Conservation (phyloP, 2,888 invertebrate species). For the Antheraea yamamai region DNA sequence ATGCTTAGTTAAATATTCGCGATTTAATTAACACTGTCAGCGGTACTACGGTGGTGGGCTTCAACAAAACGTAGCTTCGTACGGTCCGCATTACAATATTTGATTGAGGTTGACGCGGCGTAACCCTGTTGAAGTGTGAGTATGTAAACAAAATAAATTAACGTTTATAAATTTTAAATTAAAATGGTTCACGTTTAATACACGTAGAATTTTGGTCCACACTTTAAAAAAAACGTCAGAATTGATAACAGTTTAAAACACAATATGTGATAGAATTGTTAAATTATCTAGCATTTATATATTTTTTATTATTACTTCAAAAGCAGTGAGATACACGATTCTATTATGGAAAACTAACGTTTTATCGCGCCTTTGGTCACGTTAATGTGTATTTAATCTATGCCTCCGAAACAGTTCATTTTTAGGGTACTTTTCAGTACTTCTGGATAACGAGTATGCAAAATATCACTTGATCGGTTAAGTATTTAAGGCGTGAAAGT, state of each 20-base stretch:
- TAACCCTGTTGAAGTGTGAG: not conserved
- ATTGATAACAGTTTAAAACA: not conserved
- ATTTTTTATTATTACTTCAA: not conserved
- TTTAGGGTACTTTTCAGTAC: too few relatives aligned
- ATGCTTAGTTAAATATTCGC: conserved; percentile 29
- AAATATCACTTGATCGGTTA: too few relatives aligned
- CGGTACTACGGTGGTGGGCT: conserved; percentile 23
- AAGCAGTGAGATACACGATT: not conserved
- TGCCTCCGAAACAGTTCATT: too few relatives aligned
- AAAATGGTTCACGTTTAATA: not conserved
- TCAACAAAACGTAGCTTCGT: conserved; percentile 15
- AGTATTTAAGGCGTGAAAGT: too few relatives aligned
- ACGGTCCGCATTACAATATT: conserved; percentile 7
- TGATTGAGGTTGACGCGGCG: conserved; percentile 14
- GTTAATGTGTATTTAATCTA: too few relatives aligned
- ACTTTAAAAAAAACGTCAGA: not conserved
- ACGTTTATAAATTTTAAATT: not conserved
- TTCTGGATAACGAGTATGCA: too few relatives aligned
- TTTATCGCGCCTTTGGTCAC: too few relatives aligned
- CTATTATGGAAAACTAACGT: too few relatives aligned
- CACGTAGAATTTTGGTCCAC: not conserved
- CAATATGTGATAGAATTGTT: too few relatives aligned
- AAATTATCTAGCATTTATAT: not conserved
- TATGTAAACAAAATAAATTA: not conserved
- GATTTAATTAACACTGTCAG: conserved; percentile 38